These are phyloP conservation scores for Eutolmus rufibarbis DNA, from an alignment of 2,888 invertebrate species.

Conservation along the genomic window DNA sequence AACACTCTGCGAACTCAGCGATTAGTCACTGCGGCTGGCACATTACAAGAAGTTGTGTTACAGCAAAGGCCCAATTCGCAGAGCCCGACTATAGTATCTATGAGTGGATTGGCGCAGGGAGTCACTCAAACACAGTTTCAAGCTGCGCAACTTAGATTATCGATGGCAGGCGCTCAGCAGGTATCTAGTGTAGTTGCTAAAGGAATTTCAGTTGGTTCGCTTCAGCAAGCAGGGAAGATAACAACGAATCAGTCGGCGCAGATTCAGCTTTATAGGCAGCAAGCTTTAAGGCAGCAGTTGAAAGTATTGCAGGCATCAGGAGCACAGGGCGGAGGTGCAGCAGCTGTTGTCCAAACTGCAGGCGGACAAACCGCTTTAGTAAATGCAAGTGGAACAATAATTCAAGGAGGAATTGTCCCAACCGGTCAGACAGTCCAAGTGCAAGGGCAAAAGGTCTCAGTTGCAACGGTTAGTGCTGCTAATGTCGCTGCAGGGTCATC, in stretches of 20 bases:
- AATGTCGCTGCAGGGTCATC: conserved; percentile 53
- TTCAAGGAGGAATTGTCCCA: conserved; percentile 59
- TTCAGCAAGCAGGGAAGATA: conserved; percentile 58
- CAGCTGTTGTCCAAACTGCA: conserved; percentile 57
- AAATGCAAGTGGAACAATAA: conserved; percentile 59
- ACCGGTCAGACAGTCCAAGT: conserved; percentile 57
- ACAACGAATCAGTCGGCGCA: conserved; percentile 57
- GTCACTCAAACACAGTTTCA: conserved; percentile 59
- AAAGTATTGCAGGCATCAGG: conserved; percentile 53
- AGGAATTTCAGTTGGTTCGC: conserved; percentile 58
- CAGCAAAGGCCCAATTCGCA: conserved; percentile 59
- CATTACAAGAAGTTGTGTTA: conserved; percentile 60
- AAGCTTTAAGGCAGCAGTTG: conserved; percentile 55
- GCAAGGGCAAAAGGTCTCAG: conserved; percentile 61
- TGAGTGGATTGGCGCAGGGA: conserved; percentile 58
- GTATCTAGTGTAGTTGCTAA: conserved; percentile 56
- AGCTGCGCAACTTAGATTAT: conserved; percentile 58
- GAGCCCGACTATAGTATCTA: conserved; percentile 61
- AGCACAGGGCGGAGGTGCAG: conserved; percentile 51
- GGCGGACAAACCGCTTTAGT: conserved; percentile 57
- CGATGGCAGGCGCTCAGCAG: conserved; percentile 58
- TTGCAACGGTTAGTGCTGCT: conserved; percentile 56
- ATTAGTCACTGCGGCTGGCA: conserved; percentile 58
- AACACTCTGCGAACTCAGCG: conserved; percentile 60
- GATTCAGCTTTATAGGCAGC: conserved; percentile 61